These are phyloP conservation scores for Octodon degus DNA, from an alignment of 2,113 vertebrate genomes.

Conservation along the genomic window DNA sequence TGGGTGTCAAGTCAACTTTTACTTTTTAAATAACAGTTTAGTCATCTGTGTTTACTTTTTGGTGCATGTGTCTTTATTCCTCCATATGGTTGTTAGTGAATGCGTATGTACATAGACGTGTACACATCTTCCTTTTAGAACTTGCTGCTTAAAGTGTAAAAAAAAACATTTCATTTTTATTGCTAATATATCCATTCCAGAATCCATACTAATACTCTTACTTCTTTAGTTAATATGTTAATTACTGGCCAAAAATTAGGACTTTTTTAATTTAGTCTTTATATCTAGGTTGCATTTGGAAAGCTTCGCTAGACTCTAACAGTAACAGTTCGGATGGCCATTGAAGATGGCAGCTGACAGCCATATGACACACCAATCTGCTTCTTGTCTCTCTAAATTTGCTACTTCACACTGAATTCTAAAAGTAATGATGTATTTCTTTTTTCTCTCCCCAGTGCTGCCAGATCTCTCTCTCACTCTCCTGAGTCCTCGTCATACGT, in stretches of 20 bases:
- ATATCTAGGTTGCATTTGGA: constrained; percentile 32
- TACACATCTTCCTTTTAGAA: constrained; percentile 3
- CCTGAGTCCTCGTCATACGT: background rate
- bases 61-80: background rate
- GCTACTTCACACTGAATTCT: constrained; percentile 23
- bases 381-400: background rate
- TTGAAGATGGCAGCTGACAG: constrained; percentile 15
- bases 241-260: constrained; percentile 19
- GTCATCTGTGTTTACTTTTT: constrained; percentile 12
- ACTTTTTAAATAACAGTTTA: constrained; percentile 29
- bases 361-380: background rate
- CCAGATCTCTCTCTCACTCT: background rate
- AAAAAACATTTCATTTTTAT: constrained; percentile 51
- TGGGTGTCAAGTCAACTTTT: background rate
- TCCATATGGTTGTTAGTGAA: constrained; percentile 3
- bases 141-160: constrained; percentile 15
- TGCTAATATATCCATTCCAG: background rate
- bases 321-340: background rate
- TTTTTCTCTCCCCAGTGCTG: background rate
- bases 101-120: background rate
- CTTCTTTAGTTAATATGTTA: constrained; percentile 22
- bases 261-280: constrained; percentile 3
- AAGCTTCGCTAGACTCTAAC: constrained; percentile 15
- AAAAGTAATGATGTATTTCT: background rate
- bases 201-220: constrained; percentile 23